Conservation (phyloP, 1,140 invertebrate species). For the Spodoptera litura region DNA sequence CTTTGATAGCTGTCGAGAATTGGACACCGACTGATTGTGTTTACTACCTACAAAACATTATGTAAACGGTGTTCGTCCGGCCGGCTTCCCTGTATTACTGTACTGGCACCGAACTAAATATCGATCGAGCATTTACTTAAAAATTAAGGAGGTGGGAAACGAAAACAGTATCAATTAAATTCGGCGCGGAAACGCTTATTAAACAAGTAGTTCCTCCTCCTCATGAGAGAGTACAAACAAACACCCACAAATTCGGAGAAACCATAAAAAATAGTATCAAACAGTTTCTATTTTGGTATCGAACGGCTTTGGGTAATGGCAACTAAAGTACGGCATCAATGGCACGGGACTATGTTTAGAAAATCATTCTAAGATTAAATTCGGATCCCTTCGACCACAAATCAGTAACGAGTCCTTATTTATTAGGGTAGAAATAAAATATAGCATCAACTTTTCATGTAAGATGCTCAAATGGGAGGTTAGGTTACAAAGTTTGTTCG, state of each 20-base stretch:
- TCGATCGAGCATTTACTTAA: slow-evolving; percentile 23
- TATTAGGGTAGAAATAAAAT: slow-evolving; percentile 46
- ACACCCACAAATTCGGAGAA: background rate
- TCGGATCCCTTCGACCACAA: slow-evolving; percentile 33
- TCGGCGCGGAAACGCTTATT: background rate
- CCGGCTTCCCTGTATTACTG: background rate
- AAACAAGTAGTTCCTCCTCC: background rate
- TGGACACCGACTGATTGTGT: slow-evolving; percentile 45
- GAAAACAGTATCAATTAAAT: background rate
- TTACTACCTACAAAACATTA: slow-evolving; percentile 40
- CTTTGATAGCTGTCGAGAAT: slow-evolving; percentile 39
- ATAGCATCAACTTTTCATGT: slow-evolving; percentile 43
- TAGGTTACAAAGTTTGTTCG: slow-evolving; percentile 38
- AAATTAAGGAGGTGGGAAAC: slow-evolving; percentile 19
- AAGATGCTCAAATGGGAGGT: slow-evolving; percentile 33
- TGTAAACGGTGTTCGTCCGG: slow-evolving; percentile 27
- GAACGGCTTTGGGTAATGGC: background rate
- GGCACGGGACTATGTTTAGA: slow-evolving; percentile 27
- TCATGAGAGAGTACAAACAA: background rate
- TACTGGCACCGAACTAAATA: slow-evolving; percentile 23
- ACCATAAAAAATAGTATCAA: slow-evolving; percentile 8
- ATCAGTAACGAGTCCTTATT: slow-evolving; percentile 44
- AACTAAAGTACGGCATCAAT: slow-evolving; percentile 27
- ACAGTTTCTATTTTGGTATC: slow-evolving; percentile 10
- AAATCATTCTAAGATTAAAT: slow-evolving; percentile 39